Evolutionary conservation across 2,113 vertebrate genomes (phyloP).

Genomic region (Columbina picui): DNA sequence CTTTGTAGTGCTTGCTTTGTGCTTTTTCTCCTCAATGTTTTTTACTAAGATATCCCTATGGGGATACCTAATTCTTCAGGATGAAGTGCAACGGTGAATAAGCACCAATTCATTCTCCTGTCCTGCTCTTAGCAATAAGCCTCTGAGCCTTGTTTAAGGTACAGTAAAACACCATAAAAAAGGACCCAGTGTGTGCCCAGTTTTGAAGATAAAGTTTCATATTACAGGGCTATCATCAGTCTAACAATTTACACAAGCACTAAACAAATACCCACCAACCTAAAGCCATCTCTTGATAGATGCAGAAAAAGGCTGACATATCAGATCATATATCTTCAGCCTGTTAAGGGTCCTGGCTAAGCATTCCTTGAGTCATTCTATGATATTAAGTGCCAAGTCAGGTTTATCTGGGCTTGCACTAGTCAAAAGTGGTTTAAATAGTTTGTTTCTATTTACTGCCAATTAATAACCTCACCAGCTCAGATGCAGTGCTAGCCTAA

Average conservation of each 20-base stretch:
- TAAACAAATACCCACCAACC: not conserved
- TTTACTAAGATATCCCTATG: not conserved
- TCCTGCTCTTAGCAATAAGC: not conserved
- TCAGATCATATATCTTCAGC: not conserved
- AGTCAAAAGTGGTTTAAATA: conserved; percentile 19
- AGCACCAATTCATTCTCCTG: not conserved
- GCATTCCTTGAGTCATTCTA: conserved; percentile 6
- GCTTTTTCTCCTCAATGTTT: not conserved
- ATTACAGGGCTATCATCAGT: not conserved
- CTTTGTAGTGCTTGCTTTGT: not conserved
- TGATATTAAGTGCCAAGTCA: not conserved
- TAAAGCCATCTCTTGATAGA: not conserved
- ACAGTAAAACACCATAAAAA: not conserved
- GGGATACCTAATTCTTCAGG: not conserved
- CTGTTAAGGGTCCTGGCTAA: not conserved
- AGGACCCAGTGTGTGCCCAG: not conserved
- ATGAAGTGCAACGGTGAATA: not conserved
- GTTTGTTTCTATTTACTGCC: not conserved
- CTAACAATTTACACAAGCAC: not conserved
- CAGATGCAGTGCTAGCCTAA: not conserved
- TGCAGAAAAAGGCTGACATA: not conserved
- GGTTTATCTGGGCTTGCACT: not conserved
- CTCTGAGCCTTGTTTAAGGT: not conserved
- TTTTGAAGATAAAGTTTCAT: not conserved
- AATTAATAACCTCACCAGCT: not conserved